Base-by-base conservation (phyloP, 2,113 vertebrate genomes). In the Bos javanicus region DNA sequence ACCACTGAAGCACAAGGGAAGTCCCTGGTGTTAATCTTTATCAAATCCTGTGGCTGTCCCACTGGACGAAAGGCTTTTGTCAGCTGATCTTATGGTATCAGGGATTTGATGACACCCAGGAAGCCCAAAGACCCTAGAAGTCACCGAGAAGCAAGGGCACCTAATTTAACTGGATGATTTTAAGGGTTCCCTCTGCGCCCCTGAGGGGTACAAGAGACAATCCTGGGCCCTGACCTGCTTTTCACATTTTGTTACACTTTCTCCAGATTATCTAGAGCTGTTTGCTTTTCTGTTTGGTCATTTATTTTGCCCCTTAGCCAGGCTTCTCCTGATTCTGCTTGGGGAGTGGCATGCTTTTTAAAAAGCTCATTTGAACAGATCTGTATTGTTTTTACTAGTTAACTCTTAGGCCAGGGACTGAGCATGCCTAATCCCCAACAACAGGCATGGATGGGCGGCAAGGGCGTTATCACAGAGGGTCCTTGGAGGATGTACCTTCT, bases 401-500 rank as follows among this genome's bases (percentile, higher is more conserved):
- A 74, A 16, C 15, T 48, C 59, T 93, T 87, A 93, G 86, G 14
- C 10, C 16, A 9, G 28, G 16, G 14, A 28, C 19, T 11, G 7
- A 39, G 7, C 6, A 2, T 48, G 54, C 54, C 14, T 33, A 19
- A 23, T 74, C 78, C 33, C n/a, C 48, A 67, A 6, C 26, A 10
- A 52, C 30, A 39, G 33, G 8, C 26, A 14, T 15, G 52, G 81
- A n/a, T 0, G 12, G 36, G 11, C 0, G 6, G 9, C 8, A 54
- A 78, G 50, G 30, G 16, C 0, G 2, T 33, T 43, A 7, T 36
- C 8, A 14, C 6, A 17, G 14, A 82, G 14, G 5, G n/a, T 56
- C 81, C 71, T 59, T 2, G 3, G 48, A 84, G 25, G 13, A 33
- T 4, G n/a, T 57, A 14, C 6, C 54, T 67, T 36, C 33, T 57